Base-by-base conservation (phyloP, 2,113 vertebrate genomes). In the Nematolebias whitei region DNA sequence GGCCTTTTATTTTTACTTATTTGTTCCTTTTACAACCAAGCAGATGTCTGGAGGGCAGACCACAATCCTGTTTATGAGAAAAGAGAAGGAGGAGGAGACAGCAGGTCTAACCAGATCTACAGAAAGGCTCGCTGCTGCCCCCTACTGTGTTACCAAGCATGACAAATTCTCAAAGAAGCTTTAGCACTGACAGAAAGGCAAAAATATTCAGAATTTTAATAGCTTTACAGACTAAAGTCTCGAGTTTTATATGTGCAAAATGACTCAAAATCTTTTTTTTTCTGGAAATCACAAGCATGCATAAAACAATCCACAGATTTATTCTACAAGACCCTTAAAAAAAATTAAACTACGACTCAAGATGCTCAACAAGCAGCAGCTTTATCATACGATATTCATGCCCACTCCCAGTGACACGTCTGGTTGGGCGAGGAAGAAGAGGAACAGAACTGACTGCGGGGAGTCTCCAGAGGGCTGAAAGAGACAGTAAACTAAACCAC, bases 21-120 rank as follows among this genome's bases (percentile, higher is more conserved):
- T 87, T 82, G 75, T 89, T 90, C 79, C 82, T 80, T 92, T 90
- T 90, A 92, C 85, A 89, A 85, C 83, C 80, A 52, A 84, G 71
- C 90, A 91, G 88, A 92, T 91, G 90, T 91, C 91, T 90, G 86
- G 88, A 89, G 89, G 91, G 89, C 89, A 91, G 65, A 83, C 80
- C 78, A 87, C 88, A 87, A 81, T 89, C 65, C 83, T 74, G 85
- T 90, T 91, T 90, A 88, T 86, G 76, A 77, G 75, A 82, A 60
- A 66, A 63, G 72, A 68, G 49, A 60, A 74, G 53, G 59, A 58
- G 47, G 63, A 32, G 26, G 63, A 73, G 76, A 55, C 54, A 73
- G 68, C 32, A 63, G 74, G 66, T 70, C 24, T 59, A 56, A 65
- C 19, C 35, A 45, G 39, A 18, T 39, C 24, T n/a, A 4, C 23